Percentiles rank a stretch among this genome's conserved stretches.
Evolutionary conservation across 2,888 invertebrate genomes (phyloP).

Genomic region (Netelia inedita): DNA sequence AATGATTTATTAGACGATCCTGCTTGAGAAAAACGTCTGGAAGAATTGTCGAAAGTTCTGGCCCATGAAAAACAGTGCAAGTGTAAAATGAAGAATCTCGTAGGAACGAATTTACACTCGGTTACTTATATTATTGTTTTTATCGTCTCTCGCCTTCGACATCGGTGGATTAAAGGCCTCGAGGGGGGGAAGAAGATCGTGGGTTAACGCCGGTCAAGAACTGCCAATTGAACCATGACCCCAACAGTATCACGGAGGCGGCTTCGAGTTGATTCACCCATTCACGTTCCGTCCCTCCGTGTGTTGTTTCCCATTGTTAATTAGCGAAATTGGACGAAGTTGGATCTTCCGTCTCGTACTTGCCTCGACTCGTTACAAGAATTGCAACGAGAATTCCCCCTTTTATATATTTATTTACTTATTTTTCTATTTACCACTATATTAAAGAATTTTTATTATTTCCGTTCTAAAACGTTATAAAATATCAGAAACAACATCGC

Average conservation of each 20-base stretch:
- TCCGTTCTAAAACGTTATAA: too few relatives aligned
- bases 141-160: conserved; percentile 27
- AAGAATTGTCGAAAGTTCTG: not conserved
- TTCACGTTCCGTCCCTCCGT: conserved; percentile 71
- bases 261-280: conserved; percentile 79
- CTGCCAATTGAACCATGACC: conserved; percentile 82
- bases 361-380: conserved; percentile 65
- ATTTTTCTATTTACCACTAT: not conserved
- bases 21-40: not conserved
- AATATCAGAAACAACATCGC: not conserved
- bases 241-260: conserved; percentile 74
- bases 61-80: not conserved
- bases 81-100: conserved; percentile 3
- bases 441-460: too few relatives aligned
- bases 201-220: conserved; percentile 81
- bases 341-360: conserved; percentile 67
- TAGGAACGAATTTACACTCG: conserved; percentile 11
- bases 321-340: conserved; percentile 71
- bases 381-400: conserved; percentile 60
- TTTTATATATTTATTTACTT: not conserved
- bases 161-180: conserved; percentile 52
- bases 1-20: not conserved
- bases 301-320: conserved; percentile 73
- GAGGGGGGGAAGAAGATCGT: conserved; percentile 41
- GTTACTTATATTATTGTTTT: not conserved